These are phyloP conservation scores for Vidua chalybeata DNA, from an alignment of 2,113 vertebrate genomes.

Conservation along the genomic window DNA sequence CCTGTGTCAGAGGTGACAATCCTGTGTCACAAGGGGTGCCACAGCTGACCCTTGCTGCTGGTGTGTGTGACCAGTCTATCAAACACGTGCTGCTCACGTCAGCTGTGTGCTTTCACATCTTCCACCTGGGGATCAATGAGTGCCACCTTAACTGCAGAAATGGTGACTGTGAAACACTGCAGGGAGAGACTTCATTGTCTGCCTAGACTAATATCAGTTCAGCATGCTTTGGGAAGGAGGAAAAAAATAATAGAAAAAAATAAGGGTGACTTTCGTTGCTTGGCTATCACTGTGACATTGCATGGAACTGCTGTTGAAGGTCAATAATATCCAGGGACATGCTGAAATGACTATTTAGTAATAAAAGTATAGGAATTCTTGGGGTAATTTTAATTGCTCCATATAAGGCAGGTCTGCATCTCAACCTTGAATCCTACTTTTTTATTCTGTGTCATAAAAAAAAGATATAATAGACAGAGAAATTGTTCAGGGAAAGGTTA, in stretches of 20 bases:
- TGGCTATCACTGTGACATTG: background rate
- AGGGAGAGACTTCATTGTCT: background rate
- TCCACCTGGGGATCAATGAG: background rate
- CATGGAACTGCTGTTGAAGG: background rate
- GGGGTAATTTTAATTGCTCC: background rate
- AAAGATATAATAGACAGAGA: background rate
- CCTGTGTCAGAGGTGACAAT: background rate
- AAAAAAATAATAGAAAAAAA: background rate
- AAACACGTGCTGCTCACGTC: fast-evolving
- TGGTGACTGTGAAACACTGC: background rate
- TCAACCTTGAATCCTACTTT: background rate
- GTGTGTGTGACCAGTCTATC: background rate
- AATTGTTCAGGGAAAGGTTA: background rate
- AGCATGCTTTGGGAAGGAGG: background rate
- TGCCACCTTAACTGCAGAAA: background rate
- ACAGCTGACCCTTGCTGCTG: background rate
- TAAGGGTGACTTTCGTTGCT: background rate
- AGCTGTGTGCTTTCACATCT: background rate
- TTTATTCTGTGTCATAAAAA: background rate
- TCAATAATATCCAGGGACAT: background rate
- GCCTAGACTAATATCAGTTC: background rate
- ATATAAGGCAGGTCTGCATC: background rate
- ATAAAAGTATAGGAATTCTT: background rate
- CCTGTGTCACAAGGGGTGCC: background rate
- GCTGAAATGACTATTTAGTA: background rate